Evolutionary conservation across 2,888 invertebrate species (phyloP).

Genomic region (Leptopilina drosophilae): DNA sequence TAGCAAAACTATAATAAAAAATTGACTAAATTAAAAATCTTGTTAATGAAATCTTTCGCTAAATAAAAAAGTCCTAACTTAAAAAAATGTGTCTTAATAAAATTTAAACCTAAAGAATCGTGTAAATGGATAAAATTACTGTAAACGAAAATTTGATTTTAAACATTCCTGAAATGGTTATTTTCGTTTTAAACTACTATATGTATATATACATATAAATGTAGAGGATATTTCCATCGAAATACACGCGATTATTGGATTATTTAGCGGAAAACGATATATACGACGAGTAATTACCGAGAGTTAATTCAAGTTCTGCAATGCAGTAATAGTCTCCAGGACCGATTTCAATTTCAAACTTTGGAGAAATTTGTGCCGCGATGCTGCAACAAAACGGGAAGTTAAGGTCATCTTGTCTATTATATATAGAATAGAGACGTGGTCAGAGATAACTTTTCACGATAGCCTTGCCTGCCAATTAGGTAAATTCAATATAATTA

Average conservation of each 20-base stretch:
- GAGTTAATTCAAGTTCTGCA: slow-evolving; percentile 52
- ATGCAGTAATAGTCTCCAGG: slow-evolving; percentile 41
- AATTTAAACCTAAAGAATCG: no score
- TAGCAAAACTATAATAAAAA: no score
- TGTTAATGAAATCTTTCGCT: no score
- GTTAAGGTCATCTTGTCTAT: slow-evolving; percentile 30
- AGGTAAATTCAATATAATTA: slow-evolving; percentile 70
- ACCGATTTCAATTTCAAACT: slow-evolving; percentile 62
- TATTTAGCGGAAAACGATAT: slow-evolving; percentile 45
- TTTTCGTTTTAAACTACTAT: no score
- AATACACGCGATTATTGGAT: slow-evolving; percentile 45
- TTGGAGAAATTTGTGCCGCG: slow-evolving; percentile 47
- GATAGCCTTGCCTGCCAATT: slow-evolving; percentile 58
- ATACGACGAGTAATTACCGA: slow-evolving; percentile 50
- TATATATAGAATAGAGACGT: slow-evolving; percentile 56
- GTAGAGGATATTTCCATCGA: no score
- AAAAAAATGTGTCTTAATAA: no score
- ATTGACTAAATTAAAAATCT: no score
- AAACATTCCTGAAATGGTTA: no score
- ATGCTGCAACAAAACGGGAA: slow-evolving; percentile 1
- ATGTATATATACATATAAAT: no score
- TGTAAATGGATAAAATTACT: no score
- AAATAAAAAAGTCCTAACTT: no score
- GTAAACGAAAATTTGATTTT: no score
- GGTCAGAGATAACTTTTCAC: slow-evolving; percentile 49